Evolutionary conservation across 2,797 vertebrate species (phyloP), one percentile per base, ranked within the genome.

Genomic region (Neosalanx taihuensis): DNA sequence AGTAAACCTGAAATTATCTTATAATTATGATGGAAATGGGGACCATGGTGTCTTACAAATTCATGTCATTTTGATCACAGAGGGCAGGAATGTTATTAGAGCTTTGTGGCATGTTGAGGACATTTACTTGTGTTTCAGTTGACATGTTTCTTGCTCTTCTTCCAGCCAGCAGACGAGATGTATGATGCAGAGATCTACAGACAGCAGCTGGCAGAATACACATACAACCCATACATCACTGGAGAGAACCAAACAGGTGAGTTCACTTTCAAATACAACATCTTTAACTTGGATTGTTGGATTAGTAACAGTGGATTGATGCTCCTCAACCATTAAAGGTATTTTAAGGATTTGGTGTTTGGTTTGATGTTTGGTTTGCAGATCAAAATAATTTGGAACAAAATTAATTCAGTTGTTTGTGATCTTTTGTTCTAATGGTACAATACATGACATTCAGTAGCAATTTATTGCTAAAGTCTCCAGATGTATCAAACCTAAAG

Each of bases 161-260:
- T 74, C 64, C 92, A 98, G 96, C 93, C 95, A 78, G 83, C 92
- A 51, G 97, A 99, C 88, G 97, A 99, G 76, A 93, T 98, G 84
- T 99, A 97, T 35, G 97, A 98, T 41, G 77, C 95, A 65, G 97
- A 99, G 70, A 93, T 96, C 82, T 99, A 96, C 90, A 94, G 96
- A 83, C 89, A 89, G 65, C 92, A 91, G 9, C 94, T 97, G 53
- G 1, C 87, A 76, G 97, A 99, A 74, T 99, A 95, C 89, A 13
- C 75, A 64, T 88, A 88, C 70, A 96, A 95, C 90, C 92, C 93
- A 3, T 99, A 97, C 84, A 92, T 98, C 78, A 91, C 98, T 81
- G 85, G 94, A 87, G 96, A 99, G 20, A 95, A 94, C 81, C 97
- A 97, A 72, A 88, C 94, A 73, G 96, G 97, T 96, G 77, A 93